Base-by-base conservation (phyloP, 2,113 vertebrate species). In the Cettia cetti region DNA sequence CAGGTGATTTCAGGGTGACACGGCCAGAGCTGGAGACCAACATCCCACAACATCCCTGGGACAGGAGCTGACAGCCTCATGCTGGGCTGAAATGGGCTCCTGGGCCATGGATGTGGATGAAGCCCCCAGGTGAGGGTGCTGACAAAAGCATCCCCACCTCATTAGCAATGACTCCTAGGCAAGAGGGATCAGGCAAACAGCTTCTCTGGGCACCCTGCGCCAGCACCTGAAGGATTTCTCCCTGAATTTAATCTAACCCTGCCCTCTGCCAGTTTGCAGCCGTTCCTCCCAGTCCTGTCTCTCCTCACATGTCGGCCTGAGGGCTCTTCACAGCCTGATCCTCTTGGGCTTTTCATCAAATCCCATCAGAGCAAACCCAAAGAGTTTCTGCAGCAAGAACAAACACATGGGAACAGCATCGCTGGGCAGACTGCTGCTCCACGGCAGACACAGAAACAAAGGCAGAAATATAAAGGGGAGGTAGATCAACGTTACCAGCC, bases 401-500 rank as follows among this genome's bases (percentile, higher is more conserved):
- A 11, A 49, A 79, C 30, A 1, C 45, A 14, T 0, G 3, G 60
- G 28, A 61, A 7, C 49, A 47, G 45, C 82, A 19, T 10, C 22
- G 0, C 42, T 2, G 26, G 15, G 50, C 42, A 20, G 40, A 15
- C 0, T n/a, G 0, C 63, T 50, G 86, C 53, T 24, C 23, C 44
- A 7, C 40, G 8, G 33, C 59, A 40, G 75, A 7, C 21, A 1
- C 31, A 13, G 71, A 26, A 75, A 50, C 24, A 30, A 9, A 33
- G 30, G 9, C 11, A 10, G 10, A 37, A 31, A 20, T 3, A 6
- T 0, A 11, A 23, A 69, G 19, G 6, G 33, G 6, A 52, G 17
- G 20, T 10, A 3, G 6, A n/a, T 2, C 37, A 20, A 4, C 0
- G 2, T 13, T 33, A 5, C 10, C 37, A 44, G 44, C 12, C 2